Percentiles rank a stretch among this genome's conserved stretches.
Evolutionary conservation across 2,888 invertebrate species (phyloP).

Genomic region (Aspidapion aeneum): DNA sequence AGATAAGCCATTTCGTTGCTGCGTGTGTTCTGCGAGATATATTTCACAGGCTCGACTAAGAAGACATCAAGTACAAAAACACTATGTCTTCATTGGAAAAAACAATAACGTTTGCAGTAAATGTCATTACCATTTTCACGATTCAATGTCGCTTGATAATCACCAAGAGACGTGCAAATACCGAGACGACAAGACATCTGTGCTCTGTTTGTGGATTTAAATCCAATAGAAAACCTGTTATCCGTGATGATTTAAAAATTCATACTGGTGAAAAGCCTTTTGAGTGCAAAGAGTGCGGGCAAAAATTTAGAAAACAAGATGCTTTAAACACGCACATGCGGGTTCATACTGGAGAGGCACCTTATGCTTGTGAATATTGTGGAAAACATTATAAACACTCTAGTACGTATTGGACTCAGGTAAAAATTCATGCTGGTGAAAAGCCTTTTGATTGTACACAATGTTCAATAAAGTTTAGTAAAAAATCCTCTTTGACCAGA

Average conservation of each 20-base stretch:
- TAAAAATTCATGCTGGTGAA: conserved; percentile 46
- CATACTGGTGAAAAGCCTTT: conserved; percentile 52
- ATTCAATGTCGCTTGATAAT: too few relatives aligned
- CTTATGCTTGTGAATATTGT: conserved; percentile 36
- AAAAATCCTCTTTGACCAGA: not conserved
- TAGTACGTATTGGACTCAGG: conserved; percentile 30
- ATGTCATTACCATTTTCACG: too few relatives aligned
- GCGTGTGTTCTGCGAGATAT: too few relatives aligned
- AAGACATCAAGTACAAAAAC: too few relatives aligned
- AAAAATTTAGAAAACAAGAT: conserved; percentile 47
- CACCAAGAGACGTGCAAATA: too few relatives aligned
- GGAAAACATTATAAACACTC: conserved; percentile 40
- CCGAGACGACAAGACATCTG: too few relatives aligned
- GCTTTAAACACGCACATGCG: conserved; percentile 7
- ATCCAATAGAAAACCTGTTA: not conserved
- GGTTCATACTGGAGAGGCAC: conserved; percentile 46
- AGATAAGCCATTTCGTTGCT: too few relatives aligned
- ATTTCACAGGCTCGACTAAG: too few relatives aligned
- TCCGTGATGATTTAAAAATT: conserved; percentile 32
- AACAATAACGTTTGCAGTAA: too few relatives aligned
- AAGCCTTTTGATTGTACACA: conserved; percentile 36
- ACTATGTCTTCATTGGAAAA: too few relatives aligned
- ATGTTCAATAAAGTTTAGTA: conserved; percentile 37
- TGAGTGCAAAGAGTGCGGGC: conserved; percentile 51
- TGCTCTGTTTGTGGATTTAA: not conserved